Evolutionary conservation across 92 coral and sea anemone genomes (phyloP).

Genomic region (Galaxea fascicularis): DNA sequence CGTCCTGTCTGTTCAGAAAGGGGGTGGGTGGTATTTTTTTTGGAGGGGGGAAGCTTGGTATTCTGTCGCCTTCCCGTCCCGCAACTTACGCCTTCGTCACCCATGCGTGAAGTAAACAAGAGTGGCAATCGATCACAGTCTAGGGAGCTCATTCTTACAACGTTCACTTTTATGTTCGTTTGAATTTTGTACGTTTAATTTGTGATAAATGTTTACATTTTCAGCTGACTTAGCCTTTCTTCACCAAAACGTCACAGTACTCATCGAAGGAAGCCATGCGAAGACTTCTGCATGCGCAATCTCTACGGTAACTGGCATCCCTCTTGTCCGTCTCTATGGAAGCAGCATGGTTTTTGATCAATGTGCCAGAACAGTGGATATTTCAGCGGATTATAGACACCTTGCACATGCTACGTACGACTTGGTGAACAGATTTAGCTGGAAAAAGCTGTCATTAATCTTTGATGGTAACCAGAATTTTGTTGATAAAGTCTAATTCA

Average conservation of each 20-base stretch:
- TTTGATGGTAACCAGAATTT: constrained; percentile 49
- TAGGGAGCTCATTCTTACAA: too few species aligned
- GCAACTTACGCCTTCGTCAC: too few species aligned
- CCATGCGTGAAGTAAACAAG: too few species aligned
- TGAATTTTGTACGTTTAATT: too few species aligned
- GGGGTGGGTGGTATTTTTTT: too few species aligned
- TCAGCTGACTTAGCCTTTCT: constrained; percentile 12
- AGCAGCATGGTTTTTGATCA: background rate
- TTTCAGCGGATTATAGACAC: constrained; percentile 63
- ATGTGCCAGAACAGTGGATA: constrained; percentile 50
- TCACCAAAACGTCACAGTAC: constrained; percentile 28
- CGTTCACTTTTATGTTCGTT: too few species aligned
- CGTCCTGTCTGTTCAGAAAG: too few species aligned
- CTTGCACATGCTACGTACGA: constrained; percentile 62
- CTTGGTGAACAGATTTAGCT: constrained; percentile 47
- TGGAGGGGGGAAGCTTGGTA: too few species aligned
- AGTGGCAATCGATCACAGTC: too few species aligned
- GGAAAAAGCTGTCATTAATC: constrained; percentile 59
- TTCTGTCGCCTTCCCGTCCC: too few species aligned
- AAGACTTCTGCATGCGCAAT: constrained; percentile 43
- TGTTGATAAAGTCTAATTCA: too few species aligned
- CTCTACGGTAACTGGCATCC: constrained; percentile 52
- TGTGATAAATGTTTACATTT: background rate
- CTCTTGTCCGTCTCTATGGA: constrained; percentile 49
- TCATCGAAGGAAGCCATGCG: constrained; percentile 26